Percentiles rank a stretch among this genome's conserved stretches.
Evolutionary conservation across 2,888 invertebrate genomes (phyloP).

Genomic region (Xylocampa areola): DNA sequence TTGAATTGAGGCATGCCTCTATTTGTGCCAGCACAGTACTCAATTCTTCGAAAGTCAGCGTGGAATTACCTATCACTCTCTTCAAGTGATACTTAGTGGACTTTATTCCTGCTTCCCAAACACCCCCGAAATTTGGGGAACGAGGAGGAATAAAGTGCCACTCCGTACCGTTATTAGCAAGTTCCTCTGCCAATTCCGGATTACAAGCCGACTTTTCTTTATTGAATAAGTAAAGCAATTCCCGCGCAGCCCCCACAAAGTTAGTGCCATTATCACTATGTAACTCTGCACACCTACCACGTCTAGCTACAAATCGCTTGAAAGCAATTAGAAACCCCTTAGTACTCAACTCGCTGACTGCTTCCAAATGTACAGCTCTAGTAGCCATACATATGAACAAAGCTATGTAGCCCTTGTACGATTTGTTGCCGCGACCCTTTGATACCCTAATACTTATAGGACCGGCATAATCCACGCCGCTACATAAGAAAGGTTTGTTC

Average conservation of each 20-base stretch:
- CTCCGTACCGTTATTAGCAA: neutral
- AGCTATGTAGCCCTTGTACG: conserved; percentile 2
- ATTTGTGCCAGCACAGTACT: too few relatives aligned
- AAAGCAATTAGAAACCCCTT: neutral
- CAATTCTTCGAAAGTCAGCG: too few relatives aligned
- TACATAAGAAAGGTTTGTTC: conserved; percentile 3
- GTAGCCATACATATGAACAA: conserved; percentile 1
- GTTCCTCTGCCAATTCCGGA: neutral
- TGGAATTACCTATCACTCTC: too few relatives aligned
- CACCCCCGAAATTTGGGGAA: too few relatives aligned
- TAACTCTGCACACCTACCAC: neutral
- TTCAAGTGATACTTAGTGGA: too few relatives aligned
- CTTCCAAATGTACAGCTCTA: neutral
- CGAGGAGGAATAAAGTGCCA: too few relatives aligned
- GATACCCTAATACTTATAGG: conserved; percentile 1
- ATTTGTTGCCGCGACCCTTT: neutral
- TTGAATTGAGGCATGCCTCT: too few relatives aligned
- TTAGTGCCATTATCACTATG: conserved; percentile 2
- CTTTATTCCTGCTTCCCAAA: too few relatives aligned
- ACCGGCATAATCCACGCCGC: conserved; percentile 7
- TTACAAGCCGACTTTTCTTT: neutral
- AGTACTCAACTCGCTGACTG: too few relatives aligned
- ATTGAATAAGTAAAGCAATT: neutral
- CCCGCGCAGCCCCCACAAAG: too few relatives aligned
- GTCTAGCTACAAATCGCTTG: too few relatives aligned